Evolutionary conservation across 2,797 vertebrate species (phyloP).

Genomic region (Tapera naevia): DNA sequence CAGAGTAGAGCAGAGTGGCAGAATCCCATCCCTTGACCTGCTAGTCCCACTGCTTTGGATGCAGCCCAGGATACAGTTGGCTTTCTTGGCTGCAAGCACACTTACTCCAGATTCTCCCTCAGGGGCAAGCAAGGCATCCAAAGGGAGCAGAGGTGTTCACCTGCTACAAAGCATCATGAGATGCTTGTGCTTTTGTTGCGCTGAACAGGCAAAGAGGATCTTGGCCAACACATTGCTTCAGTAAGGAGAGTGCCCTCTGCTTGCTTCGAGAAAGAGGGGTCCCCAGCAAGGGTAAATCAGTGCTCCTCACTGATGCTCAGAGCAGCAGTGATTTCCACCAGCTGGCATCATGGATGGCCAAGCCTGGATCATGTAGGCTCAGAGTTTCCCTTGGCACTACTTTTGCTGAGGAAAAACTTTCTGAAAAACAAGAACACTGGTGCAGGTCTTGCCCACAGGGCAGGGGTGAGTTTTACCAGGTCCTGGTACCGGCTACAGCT

Average conservation of each 20-base stretch:
- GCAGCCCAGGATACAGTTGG: too few species aligned
- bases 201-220: not conserved
- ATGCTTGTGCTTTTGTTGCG: not conserved
- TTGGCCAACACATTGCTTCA: not conserved
- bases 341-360: not conserved
- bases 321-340: not conserved
- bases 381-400: not conserved
- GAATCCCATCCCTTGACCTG: too few species aligned
- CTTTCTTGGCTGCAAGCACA: too few species aligned
- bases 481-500: fast-evolving
- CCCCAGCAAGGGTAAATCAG: not conserved
- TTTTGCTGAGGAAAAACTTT: not conserved
- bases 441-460: not conserved
- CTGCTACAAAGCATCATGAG: not conserved
- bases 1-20: too few species aligned
- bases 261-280: not conserved
- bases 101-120: not conserved
- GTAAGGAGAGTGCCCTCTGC: not conserved
- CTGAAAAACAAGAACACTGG: not conserved
- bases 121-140: not conserved
- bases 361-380: fast-evolving
- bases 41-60: too few species aligned
- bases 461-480: not conserved
- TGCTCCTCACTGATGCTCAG: not conserved
- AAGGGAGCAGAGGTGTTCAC: not conserved